Percentiles rank a stretch among this genome's conserved stretches.
These are phyloP conservation scores for Pterobdella sp. DNA, from an alignment of 2,888 invertebrate genomes.

Conservation along the genomic window DNA sequence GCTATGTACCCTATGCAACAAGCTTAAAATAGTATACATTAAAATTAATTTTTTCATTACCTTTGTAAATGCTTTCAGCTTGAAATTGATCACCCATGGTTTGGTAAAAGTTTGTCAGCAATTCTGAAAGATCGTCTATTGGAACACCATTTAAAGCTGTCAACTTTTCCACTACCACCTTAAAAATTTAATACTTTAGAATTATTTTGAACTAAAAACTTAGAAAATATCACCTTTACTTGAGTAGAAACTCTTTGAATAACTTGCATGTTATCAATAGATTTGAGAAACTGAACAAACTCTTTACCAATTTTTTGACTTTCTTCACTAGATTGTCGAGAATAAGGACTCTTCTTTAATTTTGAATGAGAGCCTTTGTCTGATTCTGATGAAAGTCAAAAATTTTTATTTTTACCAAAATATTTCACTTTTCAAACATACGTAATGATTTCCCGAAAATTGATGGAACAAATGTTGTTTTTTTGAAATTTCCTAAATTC, in stretches of 20 bases:
- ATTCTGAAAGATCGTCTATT: constrained; percentile 65
- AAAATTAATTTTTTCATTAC: constrained; percentile 37
- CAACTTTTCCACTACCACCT: constrained; percentile 52
- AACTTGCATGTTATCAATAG: constrained; percentile 45
- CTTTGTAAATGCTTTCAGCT: constrained; percentile 47
- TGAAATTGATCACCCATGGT: constrained; percentile 67
- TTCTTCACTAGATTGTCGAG: constrained; percentile 42
- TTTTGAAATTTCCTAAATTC: background rate
- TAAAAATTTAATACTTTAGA: constrained; percentile 38
- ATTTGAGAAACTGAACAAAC: constrained; percentile 50
- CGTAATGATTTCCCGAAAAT: constrained; percentile 23
- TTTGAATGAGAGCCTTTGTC: background rate
- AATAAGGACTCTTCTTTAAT: background rate
- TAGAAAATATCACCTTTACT: constrained; percentile 36
- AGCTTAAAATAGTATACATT: background rate
- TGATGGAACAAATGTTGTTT: constrained; percentile 14
- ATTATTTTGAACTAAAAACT: background rate
- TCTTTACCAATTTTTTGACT: constrained; percentile 51
- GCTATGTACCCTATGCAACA: background rate
- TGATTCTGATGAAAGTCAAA: background rate
- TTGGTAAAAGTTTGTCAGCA: constrained; percentile 83
- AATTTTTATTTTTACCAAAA: background rate
- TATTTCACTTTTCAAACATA: background rate
- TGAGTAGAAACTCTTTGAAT: constrained; percentile 58
- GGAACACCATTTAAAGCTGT: constrained; percentile 50